Conservation (phyloP, 2,888 invertebrate species). For the Metopia argyrocephala region DNA sequence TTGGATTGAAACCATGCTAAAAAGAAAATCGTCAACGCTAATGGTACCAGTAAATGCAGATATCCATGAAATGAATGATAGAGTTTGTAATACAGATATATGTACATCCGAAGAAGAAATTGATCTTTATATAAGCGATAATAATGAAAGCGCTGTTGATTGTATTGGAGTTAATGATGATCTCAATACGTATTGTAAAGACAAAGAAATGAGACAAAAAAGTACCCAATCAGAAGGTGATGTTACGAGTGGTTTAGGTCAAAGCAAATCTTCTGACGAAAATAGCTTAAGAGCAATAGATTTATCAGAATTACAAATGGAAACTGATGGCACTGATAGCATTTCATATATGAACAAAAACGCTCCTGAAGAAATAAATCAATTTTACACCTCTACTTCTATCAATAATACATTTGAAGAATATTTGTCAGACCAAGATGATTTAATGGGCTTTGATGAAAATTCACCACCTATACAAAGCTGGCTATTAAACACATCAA, state of each 20-base stretch:
- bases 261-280: slow-evolving; percentile 72
- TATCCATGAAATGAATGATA: background rate
- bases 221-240: slow-evolving; percentile 69
- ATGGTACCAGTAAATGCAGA: background rate
- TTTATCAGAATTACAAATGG: slow-evolving; percentile 26
- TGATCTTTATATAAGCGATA: background rate
- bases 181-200: background rate
- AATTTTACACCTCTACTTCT: background rate
- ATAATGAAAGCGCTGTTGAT: background rate
- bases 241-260: slow-evolving; percentile 70
- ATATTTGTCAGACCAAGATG: slow-evolving; percentile 12
- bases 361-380: slow-evolving; percentile 1
- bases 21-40: slow-evolving; percentile 14
- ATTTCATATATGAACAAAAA: background rate
- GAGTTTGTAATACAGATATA: background rate
- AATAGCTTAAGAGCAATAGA: slow-evolving; percentile 20
- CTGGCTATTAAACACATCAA: background rate
- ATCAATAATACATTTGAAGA: slow-evolving; percentile 11
- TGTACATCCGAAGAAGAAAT: background rate
- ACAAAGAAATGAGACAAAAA: slow-evolving; percentile 44
- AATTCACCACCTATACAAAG: slow-evolving; percentile 23
- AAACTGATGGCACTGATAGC: slow-evolving; percentile 15
- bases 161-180: slow-evolving; percentile 14
- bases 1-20: slow-evolving; percentile 73
- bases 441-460: slow-evolving; percentile 57